These are phyloP conservation scores for Latrodectus elegans DNA, from an alignment of 2,888 invertebrate species.

Conservation along the genomic window DNA sequence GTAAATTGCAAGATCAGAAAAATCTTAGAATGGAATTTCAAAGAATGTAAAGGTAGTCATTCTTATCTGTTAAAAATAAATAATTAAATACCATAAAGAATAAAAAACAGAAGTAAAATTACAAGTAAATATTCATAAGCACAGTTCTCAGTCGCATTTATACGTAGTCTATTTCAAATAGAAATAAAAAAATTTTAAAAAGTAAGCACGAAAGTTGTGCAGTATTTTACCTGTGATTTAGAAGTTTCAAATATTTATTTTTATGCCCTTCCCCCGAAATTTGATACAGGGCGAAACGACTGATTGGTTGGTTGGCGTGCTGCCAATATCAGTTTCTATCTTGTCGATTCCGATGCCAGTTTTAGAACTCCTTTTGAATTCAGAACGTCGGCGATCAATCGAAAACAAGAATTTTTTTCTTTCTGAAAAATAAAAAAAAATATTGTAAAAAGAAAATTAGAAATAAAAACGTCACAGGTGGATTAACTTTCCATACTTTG, in stretches of 20 bases:
- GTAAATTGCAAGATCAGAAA: no score
- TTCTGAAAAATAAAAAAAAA: not conserved
- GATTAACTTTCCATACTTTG: not conserved
- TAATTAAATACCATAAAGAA: no score
- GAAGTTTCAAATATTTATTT: constrained; percentile 4
- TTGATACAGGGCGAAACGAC: constrained; percentile 11
- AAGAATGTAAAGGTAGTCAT: no score
- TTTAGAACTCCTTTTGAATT: constrained; percentile 15
- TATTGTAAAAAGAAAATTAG: not conserved
- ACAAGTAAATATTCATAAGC: no score
- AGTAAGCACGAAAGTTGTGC: no score
- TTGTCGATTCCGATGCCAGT: not conserved
- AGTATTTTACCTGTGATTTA: not conserved
- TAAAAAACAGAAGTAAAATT: no score
- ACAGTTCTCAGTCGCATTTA: no score
- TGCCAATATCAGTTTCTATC: constrained; percentile 22
- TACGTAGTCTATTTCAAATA: no score
- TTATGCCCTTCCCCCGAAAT: constrained; percentile 9
- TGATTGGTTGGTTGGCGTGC: constrained; percentile 16
- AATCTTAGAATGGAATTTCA: no score
- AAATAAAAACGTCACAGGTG: constrained; percentile 14
- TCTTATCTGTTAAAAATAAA: no score
- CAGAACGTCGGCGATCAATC: constrained; percentile 17
- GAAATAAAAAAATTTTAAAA: no score
- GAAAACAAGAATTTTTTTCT: not conserved